phyloP scores from a whole-genome alignment of 2,113 vertebrate genomes.

The Psilopsiagon aurifrons region DNA sequence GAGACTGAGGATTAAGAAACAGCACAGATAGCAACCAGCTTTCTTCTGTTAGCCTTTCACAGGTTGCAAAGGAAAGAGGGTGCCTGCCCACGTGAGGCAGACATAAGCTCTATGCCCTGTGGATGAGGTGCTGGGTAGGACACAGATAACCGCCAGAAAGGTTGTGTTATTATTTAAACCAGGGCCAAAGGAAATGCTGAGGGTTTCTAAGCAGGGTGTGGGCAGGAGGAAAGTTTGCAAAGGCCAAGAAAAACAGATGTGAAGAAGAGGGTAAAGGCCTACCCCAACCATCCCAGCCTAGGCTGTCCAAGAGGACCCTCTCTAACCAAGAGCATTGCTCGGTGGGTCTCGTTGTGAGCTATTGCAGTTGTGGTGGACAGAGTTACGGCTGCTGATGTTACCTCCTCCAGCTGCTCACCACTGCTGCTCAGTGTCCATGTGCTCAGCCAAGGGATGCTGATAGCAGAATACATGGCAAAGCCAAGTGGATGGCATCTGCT shows the following conservation, averaged over 20 bases:
- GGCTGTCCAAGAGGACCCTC: background rate
- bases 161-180: background rate
- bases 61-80: background rate
- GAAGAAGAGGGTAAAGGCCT: background rate
- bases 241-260: background rate
- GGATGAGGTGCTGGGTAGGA: background rate
- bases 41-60: conserved; percentile 45
- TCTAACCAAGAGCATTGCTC: background rate
- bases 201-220: background rate
- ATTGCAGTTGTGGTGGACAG: background rate
- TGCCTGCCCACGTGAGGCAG: background rate
- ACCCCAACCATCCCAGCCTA: background rate
- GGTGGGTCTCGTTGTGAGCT: fast-evolving
- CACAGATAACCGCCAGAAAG: background rate
- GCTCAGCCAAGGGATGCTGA: background rate
- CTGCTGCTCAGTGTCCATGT: fast-evolving
- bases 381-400: background rate
- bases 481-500: background rate
- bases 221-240: background rate
- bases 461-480: background rate
- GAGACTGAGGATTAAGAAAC: conserved; percentile 60
- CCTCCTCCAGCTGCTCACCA: background rate
- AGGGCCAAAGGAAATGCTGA: background rate
- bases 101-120: background rate
- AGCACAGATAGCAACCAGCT: conserved; percentile 47